Evolutionary conservation across 2,888 invertebrate species (phyloP).

Genomic region (Megalurothrips usitatus): DNA sequence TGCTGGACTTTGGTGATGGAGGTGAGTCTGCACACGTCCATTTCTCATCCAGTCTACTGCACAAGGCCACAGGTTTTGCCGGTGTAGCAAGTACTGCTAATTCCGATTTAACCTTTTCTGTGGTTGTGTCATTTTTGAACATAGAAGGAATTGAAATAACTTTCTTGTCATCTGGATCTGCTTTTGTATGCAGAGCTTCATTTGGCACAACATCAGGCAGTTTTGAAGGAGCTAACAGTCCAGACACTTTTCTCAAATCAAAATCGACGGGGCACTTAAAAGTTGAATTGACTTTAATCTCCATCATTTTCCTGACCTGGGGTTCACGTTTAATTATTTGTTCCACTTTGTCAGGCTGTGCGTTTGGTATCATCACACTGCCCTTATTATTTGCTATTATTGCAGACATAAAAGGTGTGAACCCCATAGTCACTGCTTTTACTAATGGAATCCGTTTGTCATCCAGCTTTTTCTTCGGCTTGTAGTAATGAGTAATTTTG

Average conservation of each 20-base stretch:
- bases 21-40: constrained; percentile 2
- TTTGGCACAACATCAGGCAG: constrained; percentile 17
- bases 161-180: constrained; percentile 5
- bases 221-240: neutral
- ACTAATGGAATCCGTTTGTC: neutral
- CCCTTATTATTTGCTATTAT: constrained; percentile 5
- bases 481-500: neutral
- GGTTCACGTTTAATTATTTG: neutral
- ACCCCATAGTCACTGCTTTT: neutral
- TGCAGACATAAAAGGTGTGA: neutral
- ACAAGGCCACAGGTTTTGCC: neutral
- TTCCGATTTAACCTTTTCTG: constrained; percentile 7
- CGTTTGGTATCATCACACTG: neutral
- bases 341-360: neutral
- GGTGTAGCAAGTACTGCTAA: neutral
- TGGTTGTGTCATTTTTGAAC: neutral
- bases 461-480: constrained; percentile 11
- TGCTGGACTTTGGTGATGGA: constrained; percentile 15
- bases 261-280: neutral
- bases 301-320: neutral
- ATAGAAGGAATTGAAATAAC: neutral
- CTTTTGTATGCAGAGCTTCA: neutral
- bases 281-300: constrained; percentile 1
- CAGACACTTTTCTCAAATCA: neutral
- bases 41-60: constrained; percentile 6